Evolutionary conservation across 2,797 vertebrate genomes (phyloP).

Genomic region (Lophotriccus pileatus): DNA sequence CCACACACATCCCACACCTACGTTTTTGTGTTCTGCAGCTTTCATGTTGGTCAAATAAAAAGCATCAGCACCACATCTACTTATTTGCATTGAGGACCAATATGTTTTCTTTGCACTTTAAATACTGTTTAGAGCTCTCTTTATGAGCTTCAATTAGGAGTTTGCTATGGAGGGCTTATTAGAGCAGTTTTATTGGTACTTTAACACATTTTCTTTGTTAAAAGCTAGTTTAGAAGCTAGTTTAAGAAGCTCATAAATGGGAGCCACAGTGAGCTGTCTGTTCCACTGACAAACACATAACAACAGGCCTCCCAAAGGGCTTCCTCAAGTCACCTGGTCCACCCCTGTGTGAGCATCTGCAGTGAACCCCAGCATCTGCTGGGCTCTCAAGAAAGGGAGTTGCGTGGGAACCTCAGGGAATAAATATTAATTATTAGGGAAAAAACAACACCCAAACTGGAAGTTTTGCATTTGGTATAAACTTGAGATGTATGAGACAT

Average conservation of each 20-base stretch:
- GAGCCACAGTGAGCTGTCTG: conserved; percentile 58
- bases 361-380: background rate
- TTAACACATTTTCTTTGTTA: conserved; percentile 77
- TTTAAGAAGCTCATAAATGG: conserved; percentile 74
- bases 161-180: conserved; percentile 72
- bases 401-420: background rate
- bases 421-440: background rate
- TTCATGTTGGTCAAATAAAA: conserved; percentile 41
- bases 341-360: background rate
- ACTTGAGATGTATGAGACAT: background rate
- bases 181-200: conserved; percentile 73
- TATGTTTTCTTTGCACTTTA: conserved; percentile 57
- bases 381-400: background rate
- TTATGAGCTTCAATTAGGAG: conserved; percentile 71
- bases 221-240: conserved; percentile 74
- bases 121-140: conserved; percentile 66
- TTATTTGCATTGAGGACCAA: conserved; percentile 48
- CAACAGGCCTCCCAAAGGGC: conserved; percentile 35
- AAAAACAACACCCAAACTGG: background rate
- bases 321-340: background rate
- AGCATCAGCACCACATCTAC: conserved; percentile 11
- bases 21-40: conserved; percentile 4
- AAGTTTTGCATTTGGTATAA: background rate
- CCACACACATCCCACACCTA: conserved; percentile 51
- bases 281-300: conserved; percentile 39